phyloP scores from a whole-genome alignment of 1,140 invertebrate genomes.

The Atta cephalotes region DNA sequence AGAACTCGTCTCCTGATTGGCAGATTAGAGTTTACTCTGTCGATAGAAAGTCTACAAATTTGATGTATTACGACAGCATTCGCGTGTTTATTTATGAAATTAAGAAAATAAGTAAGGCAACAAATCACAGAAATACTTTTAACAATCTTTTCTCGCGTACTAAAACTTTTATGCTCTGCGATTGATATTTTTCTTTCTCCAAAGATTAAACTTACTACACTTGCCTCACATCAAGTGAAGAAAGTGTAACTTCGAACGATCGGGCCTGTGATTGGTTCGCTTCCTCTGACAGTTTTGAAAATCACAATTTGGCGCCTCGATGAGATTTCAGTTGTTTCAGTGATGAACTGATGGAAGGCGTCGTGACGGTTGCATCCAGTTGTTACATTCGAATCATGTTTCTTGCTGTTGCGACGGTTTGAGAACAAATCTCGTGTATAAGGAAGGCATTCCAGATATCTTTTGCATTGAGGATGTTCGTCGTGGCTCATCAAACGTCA shows the following conservation, averaged over 20 bases:
- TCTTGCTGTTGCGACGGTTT: background rate
- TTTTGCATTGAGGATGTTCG: background rate
- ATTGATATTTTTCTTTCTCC: background rate
- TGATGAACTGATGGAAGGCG: background rate
- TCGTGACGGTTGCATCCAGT: background rate
- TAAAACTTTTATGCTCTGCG: background rate
- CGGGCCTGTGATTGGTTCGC: background rate
- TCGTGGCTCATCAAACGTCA: background rate
- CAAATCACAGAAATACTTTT: background rate
- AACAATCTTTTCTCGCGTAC: background rate
- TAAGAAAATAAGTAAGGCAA: background rate
- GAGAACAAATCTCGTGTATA: background rate
- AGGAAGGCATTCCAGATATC: background rate
- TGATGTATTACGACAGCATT: background rate
- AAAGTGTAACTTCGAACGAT: background rate
- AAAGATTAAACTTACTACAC: background rate
- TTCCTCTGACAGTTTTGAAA: background rate
- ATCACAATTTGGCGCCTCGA: background rate
- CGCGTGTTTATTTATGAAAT: background rate
- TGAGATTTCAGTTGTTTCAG: background rate
- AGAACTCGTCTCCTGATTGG: constrained; percentile 1
- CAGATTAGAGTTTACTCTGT: background rate
- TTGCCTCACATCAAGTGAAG: background rate
- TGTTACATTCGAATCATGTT: background rate
- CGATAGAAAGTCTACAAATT: background rate